Evolutionary conservation across 2,888 invertebrate species (phyloP).

Genomic region (Mesoligia furuncula): DNA sequence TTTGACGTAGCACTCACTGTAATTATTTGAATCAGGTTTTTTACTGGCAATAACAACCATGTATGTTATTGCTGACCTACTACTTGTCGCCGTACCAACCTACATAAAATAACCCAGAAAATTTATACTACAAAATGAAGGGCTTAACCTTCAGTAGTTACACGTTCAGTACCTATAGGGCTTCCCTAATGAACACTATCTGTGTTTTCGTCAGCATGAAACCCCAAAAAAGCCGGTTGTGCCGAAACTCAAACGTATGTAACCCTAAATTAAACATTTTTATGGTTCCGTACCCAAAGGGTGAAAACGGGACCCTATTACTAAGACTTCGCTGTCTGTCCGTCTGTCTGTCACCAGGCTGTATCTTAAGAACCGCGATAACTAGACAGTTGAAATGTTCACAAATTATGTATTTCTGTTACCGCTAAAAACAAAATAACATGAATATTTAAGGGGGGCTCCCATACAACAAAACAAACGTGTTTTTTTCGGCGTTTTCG

Average conservation of each 20-base stretch:
- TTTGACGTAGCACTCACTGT: slow-evolving; percentile 7
- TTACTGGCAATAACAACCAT: slow-evolving; percentile 6
- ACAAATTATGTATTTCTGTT: too few species aligned
- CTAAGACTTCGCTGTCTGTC: too few species aligned
- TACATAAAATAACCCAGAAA: background rate
- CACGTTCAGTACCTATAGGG: slow-evolving; percentile 7
- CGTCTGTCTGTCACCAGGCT: too few species aligned
- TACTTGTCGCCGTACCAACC: background rate
- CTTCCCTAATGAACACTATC: slow-evolving; percentile 11
- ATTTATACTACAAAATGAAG: background rate
- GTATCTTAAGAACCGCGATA: too few species aligned
- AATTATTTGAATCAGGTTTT: slow-evolving; percentile 8
- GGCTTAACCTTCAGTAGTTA: background rate
- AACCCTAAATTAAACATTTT: slow-evolving; percentile 23
- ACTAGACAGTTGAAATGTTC: too few species aligned
- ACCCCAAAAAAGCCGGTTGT: slow-evolving; percentile 19
- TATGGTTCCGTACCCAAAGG: too few species aligned
- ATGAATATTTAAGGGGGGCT: too few species aligned
- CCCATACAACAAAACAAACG: too few species aligned
- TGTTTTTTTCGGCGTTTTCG: too few species aligned
- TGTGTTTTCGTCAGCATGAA: slow-evolving; percentile 15
- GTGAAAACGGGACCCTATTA: too few species aligned
- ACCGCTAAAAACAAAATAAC: too few species aligned
- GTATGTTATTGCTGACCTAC: background rate
- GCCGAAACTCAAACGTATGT: slow-evolving; percentile 17